Evolutionary conservation across 1,140 invertebrate species (phyloP), one percentile per base, ranked within the genome.

Genomic region (Hormaphis cornu): DNA sequence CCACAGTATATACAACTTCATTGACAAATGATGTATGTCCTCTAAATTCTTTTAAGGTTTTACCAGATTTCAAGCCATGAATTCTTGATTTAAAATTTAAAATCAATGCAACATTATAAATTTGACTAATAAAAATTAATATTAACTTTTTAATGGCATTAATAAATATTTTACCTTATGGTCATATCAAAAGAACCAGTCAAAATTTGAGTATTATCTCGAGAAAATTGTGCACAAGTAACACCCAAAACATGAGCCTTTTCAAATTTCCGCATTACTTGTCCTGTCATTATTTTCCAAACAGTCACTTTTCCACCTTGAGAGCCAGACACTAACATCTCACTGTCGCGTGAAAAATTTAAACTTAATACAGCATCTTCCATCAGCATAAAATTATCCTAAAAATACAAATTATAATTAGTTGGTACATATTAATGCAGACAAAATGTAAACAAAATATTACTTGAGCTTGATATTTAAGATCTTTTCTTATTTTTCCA

Each of bases 341-440:
- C 97, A 30, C 92, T 95, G 80, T 99, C 97, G 69, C 95, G 80
- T 70, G 93, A 97, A 79, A 99, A 99, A 28, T 88, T 81, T 75
- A 99, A 83, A 74, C 91, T 92, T 18, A 99, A 80, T 22, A 99
- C 95, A 6, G 97, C 94, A 78, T 94, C 90, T 74, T 98, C 95
- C 96, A 99, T 99, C 89, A 98, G 93, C 96, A 99, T 99, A 79
- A 95, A 98, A 77, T 93, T 95, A 73, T 99, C 96, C 82, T 93
- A 74, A 70, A 77, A 74, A 73, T 42, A 53, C 9, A 48, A 52
- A 30, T 37, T 35, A 37, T n/a, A 48, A 53, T 20, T 16, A 37
- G 5, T 54, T 4, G 30, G 40, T 20, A 3, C 1, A 24, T 24
- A 66, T 48, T 44, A 59, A 69, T 53, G 14, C 26, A 28, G 16